These are phyloP conservation scores for Spicauda simplicius DNA, from an alignment of 2,888 invertebrate species.

Conservation along the genomic window DNA sequence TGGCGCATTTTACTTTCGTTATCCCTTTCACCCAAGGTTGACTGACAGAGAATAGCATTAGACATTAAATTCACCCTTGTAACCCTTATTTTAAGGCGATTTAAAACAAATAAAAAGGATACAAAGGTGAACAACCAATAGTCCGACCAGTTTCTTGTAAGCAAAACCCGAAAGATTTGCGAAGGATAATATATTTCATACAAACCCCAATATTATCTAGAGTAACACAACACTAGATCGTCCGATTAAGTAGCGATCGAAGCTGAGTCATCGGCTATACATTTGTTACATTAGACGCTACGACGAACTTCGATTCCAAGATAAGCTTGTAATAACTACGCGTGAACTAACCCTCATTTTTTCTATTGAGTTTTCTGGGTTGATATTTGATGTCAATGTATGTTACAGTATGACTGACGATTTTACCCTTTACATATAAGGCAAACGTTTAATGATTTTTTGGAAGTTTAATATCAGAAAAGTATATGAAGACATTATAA, in stretches of 20 bases:
- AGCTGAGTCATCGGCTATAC: constrained; percentile 64
- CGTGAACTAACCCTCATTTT: constrained; percentile 31
- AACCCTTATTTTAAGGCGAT: too few species aligned
- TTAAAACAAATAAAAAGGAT: too few species aligned
- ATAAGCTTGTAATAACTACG: constrained; percentile 54
- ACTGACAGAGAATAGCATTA: too few species aligned
- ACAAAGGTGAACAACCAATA: too few species aligned
- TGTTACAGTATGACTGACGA: neutral
- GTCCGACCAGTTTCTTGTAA: too few species aligned
- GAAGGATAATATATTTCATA: neutral
- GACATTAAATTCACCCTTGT: too few species aligned
- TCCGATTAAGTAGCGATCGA: constrained; percentile 40
- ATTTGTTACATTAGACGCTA: constrained; percentile 64
- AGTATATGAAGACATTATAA: too few species aligned
- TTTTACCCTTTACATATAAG: neutral
- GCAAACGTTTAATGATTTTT: neutral
- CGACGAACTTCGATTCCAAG: constrained; percentile 62
- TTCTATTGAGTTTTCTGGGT: constrained; percentile 5
- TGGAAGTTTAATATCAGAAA: too few species aligned
- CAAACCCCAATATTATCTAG: neutral
- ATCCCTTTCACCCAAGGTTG: too few species aligned
- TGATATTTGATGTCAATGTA: neutral
- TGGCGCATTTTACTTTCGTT: too few species aligned
- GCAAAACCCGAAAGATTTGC: too few species aligned
- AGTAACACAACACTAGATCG: constrained; percentile 9